Percentiles rank a stretch among this genome's conserved stretches.
These are phyloP conservation scores for Piaya cayana DNA, from an alignment of 2,113 vertebrate species.

Conservation along the genomic window DNA sequence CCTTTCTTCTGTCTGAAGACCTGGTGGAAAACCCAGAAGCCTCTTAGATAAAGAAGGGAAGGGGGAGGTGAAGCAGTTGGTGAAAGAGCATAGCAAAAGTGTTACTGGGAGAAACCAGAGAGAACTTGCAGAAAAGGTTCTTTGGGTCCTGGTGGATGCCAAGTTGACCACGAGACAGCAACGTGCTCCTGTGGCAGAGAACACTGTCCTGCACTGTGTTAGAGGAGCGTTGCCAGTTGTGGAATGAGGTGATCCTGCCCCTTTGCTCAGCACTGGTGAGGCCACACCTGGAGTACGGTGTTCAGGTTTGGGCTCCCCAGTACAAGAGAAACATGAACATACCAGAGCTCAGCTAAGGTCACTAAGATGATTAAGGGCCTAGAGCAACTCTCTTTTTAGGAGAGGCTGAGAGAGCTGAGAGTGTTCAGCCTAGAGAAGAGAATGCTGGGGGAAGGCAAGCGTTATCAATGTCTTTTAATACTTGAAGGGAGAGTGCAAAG, in stretches of 20 bases:
- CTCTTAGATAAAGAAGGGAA: not conserved
- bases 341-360: not conserved
- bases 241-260: not conserved
- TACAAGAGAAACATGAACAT: not conserved
- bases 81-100: not conserved
- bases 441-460: not conserved
- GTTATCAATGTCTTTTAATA: not conserved
- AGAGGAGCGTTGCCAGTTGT: not conserved
- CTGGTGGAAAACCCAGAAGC: not conserved
- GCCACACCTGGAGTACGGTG: not conserved
- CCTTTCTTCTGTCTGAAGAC: not conserved
- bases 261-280: not conserved
- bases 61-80: not conserved
- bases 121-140: not conserved
- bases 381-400: not conserved
- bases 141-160: not conserved
- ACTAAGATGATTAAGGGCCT: not conserved
- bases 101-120: not conserved
- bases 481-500: not conserved
- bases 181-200: not conserved
- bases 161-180: not conserved
- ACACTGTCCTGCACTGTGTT: not conserved
- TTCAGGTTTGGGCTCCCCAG: not conserved
- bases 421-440: not conserved
- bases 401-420: not conserved